A percentile compares a stretch with the other conserved stretches of the same genome.
Conservation (phyloP, 1,140 invertebrate species). For the roundworm (Caenorhabditis elegans) region DNA sequence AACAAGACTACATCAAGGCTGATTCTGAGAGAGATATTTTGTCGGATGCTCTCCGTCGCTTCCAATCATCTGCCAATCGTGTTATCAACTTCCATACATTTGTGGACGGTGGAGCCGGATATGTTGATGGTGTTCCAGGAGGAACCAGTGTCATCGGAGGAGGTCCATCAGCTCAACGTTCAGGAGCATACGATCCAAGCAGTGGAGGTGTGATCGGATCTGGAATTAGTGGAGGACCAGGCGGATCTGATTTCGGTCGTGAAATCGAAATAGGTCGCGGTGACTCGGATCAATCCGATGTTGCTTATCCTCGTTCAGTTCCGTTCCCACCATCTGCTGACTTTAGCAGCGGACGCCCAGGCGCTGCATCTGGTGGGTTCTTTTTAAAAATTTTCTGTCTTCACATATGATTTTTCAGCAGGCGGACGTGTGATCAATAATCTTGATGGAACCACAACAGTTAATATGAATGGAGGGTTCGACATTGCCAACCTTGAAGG, state of each 20-base stretch:
- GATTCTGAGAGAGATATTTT: slow-evolving; percentile 62
- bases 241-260: slow-evolving; percentile 41
- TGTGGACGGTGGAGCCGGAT: slow-evolving; percentile 28
- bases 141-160: slow-evolving; percentile 13
- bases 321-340: slow-evolving; percentile 57
- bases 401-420: no score
- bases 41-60: slow-evolving; percentile 57
- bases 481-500: slow-evolving; percentile 56
- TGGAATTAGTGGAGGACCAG: slow-evolving; percentile 6
- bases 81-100: slow-evolving; percentile 58
- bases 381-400: not conserved
- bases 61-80: slow-evolving; percentile 58
- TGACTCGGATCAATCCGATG: slow-evolving; percentile 16
- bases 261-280: slow-evolving; percentile 34
- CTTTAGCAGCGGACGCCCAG: slow-evolving; percentile 45
- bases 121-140: slow-evolving; percentile 18
- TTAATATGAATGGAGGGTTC: slow-evolving; percentile 40
- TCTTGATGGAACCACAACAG: slow-evolving; percentile 25
- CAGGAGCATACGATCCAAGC: not conserved
- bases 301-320: slow-evolving; percentile 49
- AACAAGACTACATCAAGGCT: slow-evolving; percentile 63
- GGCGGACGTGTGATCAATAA: slow-evolving; percentile 47
- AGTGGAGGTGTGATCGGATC: not conserved
- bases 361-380: slow-evolving; percentile 37
- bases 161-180: slow-evolving; percentile 10